Evolutionary conservation across 2,113 vertebrate species (phyloP), one percentile per base, ranked within the genome.

Genomic region (Apaloderma vittatum): DNA sequence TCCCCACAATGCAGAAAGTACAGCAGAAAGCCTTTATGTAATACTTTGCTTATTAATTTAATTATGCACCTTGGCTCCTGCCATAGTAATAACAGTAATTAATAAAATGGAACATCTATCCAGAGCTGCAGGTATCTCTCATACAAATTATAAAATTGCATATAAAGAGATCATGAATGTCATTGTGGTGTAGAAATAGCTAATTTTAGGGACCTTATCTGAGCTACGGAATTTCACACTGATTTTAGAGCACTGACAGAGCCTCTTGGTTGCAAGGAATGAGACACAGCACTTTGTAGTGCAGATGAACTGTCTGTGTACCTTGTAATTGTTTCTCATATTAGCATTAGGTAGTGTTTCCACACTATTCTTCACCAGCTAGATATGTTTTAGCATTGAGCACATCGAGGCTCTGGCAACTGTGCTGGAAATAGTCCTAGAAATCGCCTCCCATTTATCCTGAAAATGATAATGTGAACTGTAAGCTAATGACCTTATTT

Each of bases 11-110:
- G 57, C 43, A 75, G 76, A 92, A 95, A 81, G 70, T 83, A 21
- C 26, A 80, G 79, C 57, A 93, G 81, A 96, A 94, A 93, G 55
- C 54, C 78, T 92, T 94, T 93, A 86, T 93, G 72, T 78, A 71
- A 76, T 89, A 70, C 90, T 97, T 94, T 93, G 85, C 58, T 94
- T 93, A 84, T 46, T 96, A 92, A 94, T 96, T 65, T 91, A 82
- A 94, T 94, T 92, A 92, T 43, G 43, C 49, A 75, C 51, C 86
- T 94, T 78, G 43, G 62, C 86, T 97, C 52, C 59, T 94, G 32
- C 55, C 34, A n/a, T 73, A 91, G 40, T 88, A 94, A 94, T 90
- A 93, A 88, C 74, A 61, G 24, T 73, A 87, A 95, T 91, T 93
- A 95, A 89, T 93, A 92, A 93, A 96, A 89, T 1, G 2, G 82